These are phyloP conservation scores for Pachyrhynchus sulphureomaculatus DNA, from an alignment of 1,140 invertebrate species.

Conservation along the genomic window DNA sequence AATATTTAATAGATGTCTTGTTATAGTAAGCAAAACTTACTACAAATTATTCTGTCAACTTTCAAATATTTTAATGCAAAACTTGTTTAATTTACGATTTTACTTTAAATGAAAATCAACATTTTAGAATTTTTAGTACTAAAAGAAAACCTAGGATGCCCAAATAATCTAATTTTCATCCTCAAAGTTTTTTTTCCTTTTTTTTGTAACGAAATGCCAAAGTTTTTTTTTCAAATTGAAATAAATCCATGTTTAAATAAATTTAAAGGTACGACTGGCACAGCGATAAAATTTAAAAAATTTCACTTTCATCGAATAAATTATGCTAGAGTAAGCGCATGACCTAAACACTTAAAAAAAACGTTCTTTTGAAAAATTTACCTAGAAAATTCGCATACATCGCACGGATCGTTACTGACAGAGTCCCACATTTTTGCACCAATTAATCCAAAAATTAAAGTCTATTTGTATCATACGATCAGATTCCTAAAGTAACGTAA, in stretches of 20 bases:
- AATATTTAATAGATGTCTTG: too few species aligned
- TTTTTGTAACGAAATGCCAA: background rate
- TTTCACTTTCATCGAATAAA: slow-evolving; percentile 31
- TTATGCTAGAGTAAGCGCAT: slow-evolving; percentile 10
- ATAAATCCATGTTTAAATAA: slow-evolving; percentile 15
- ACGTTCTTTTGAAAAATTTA: slow-evolving; percentile 4
- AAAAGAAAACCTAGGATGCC: too few species aligned
- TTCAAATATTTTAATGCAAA: too few species aligned
- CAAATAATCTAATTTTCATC: background rate
- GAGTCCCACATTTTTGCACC: slow-evolving; percentile 38
- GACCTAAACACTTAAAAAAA: background rate
- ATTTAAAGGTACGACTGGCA: background rate
- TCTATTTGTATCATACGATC: slow-evolving; percentile 22
- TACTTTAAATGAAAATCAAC: too few species aligned
- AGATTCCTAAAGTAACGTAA: slow-evolving; percentile 23
- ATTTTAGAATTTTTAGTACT: too few species aligned
- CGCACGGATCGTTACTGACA: slow-evolving; percentile 28
- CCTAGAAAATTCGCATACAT: slow-evolving; percentile 37
- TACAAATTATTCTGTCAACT: too few species aligned
- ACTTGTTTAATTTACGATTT: too few species aligned
- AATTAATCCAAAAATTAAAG: slow-evolving; percentile 20
- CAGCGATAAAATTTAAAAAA: slow-evolving; percentile 2
- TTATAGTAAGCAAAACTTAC: too few species aligned
- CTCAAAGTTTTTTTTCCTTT: background rate
- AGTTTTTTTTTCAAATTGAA: background rate